phyloP scores from a whole-genome alignment of 2,888 invertebrate genomes.

The Lasioglossum vierecki region DNA sequence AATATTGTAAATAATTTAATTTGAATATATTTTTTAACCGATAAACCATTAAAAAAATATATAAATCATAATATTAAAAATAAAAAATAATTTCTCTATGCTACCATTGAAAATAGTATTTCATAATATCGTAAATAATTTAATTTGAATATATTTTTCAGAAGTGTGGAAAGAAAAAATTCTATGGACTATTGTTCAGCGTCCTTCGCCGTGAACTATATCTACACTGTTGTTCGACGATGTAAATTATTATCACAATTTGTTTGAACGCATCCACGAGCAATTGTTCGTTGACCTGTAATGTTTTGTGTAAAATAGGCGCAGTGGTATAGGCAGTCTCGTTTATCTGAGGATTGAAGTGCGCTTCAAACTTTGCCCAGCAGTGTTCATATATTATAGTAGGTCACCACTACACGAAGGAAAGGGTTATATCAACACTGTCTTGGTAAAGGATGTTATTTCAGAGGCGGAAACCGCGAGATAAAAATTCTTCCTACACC shows the following conservation, averaged over 20 bases:
- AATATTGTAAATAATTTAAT: too few relatives aligned
- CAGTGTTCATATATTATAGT: neutral
- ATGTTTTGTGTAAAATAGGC: neutral
- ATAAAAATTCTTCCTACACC: conserved; percentile 31
- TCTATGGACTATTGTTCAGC: neutral
- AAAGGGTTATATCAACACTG: too few relatives aligned
- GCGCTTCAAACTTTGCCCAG: neutral
- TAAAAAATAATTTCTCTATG: neutral
- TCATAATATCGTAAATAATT: neutral
- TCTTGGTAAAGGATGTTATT: conserved; percentile 2
- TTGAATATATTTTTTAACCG: too few relatives aligned
- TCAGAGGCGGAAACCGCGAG: neutral
- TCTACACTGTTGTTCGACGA: neutral
- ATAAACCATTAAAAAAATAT: neutral
- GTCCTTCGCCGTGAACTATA: neutral
- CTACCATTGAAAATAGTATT: neutral
- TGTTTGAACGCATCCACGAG: neutral
- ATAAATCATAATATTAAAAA: neutral
- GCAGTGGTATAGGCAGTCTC: neutral
- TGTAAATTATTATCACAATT: neutral
- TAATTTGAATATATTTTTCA: neutral
- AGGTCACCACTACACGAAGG: neutral
- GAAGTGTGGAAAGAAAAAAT: neutral
- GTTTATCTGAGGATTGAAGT: neutral
- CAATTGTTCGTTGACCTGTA: neutral